Conservation (phyloP, 37 sponge, comb jelly and placozoan species). For the Ianthella basta region DNA sequence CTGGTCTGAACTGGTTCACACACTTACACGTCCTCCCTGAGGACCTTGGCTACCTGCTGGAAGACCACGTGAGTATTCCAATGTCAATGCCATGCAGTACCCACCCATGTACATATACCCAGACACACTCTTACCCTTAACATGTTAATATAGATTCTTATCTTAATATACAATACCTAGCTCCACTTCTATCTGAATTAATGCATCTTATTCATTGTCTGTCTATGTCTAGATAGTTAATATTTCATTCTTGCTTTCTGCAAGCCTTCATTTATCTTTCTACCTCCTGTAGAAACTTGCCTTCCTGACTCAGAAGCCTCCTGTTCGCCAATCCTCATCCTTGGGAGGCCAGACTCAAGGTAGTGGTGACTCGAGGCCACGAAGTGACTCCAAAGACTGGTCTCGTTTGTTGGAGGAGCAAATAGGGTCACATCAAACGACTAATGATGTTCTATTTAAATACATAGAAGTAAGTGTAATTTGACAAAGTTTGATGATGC, state of each 20-base stretch:
- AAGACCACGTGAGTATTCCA: conserved; percentile 5
- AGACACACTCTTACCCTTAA: too few species aligned
- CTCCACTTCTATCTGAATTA: too few species aligned
- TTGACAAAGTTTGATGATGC: background rate
- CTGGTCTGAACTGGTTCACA: conserved; percentile 12
- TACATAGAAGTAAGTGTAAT: conserved; percentile 55
- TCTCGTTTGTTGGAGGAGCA: conserved; percentile 1
- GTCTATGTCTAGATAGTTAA: too few species aligned
- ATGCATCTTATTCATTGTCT: too few species aligned
- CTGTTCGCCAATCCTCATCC: background rate
- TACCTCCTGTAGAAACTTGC: conserved; percentile 15
- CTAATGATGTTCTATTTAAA: conserved; percentile 44
- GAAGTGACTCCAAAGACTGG: background rate
- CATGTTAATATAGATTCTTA: too few species aligned
- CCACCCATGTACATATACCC: too few species aligned
- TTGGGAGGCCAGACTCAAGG: background rate
- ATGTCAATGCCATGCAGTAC: too few species aligned
- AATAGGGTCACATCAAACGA: conserved; percentile 27
- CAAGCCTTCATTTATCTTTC: too few species aligned
- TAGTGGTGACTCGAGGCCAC: too few species aligned
- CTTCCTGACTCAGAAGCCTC: background rate
- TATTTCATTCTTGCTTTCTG: too few species aligned
- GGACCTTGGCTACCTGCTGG: background rate
- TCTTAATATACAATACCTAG: too few species aligned
- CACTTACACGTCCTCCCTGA: background rate